Evolutionary conservation across 2,797 vertebrate genomes (phyloP), one percentile per base, ranked within the genome.

Genomic region (Calcarius lapponicus): DNA sequence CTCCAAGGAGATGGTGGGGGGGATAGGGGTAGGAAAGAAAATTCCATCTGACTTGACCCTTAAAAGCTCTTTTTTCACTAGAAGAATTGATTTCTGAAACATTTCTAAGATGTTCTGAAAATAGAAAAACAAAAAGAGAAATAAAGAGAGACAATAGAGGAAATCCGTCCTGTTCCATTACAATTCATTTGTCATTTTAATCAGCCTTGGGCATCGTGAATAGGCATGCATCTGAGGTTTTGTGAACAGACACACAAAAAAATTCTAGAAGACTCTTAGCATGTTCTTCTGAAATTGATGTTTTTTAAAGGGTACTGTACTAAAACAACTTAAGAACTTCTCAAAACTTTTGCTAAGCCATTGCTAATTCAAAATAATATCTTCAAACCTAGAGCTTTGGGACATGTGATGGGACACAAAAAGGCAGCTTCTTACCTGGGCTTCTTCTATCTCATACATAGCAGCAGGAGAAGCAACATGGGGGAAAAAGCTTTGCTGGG

Each of bases 11-110:
- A 8, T 2, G 6, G 7, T 6, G 18, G 3, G 1, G 1, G 21
- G 0, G 9, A 4, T 1, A 17, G 0, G 10, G 7, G 5, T 54
- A 9, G 22, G 17, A 62, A 76, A 25, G 31, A 81, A 80, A 91
- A 86, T 64, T 86, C 48, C 29, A 62, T 54, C 56, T 76, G 36
- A 50, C 36, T 73, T 60, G n/a, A 80, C 11, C 47, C 17, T 72
- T 82, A 80, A 82, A 69, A 69, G 43, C 11, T 76, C 6, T 75
- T 67, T 45, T 45, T 85, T 43, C 36, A 38, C 20, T 51, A 86
- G 32, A 16, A 79, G 31, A 84, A 81, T 36, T 56, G 40, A 80
- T 67, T 91, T 85, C 75, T 82, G 24, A 74, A 96, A 43, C 17
- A 81, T 36, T 25, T 79, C 18, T 60, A 67, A 25, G 10, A 78